A percentile compares a stretch with the other conserved stretches of the same genome.
Evolutionary conservation across 2,797 vertebrate species (phyloP).

Genomic region (Thaleichthys pacificus): DNA sequence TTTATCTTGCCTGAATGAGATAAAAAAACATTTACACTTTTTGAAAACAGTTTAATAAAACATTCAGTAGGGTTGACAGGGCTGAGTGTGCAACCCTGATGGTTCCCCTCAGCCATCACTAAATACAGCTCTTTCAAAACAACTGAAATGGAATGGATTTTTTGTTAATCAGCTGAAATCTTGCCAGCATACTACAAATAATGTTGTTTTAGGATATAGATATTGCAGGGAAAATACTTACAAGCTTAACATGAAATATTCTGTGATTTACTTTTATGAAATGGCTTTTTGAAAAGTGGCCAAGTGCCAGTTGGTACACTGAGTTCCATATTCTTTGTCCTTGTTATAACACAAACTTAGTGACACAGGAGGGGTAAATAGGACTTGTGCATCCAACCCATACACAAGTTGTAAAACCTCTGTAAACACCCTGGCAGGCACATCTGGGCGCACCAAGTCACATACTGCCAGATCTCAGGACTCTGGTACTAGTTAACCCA

Average conservation of each 20-base stretch:
- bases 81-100: not conserved
- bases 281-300: slow-evolving; percentile 48
- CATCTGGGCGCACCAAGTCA: not conserved
- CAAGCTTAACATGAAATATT: not conserved
- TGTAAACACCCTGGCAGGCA: not conserved
- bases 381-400: not conserved
- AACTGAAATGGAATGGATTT: not conserved
- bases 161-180: not conserved
- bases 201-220: not conserved
- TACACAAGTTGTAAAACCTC: not conserved
- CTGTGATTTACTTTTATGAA: slow-evolving; percentile 14
- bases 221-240: not conserved
- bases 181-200: not conserved
- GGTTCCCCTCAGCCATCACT: not conserved
- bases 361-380: not conserved
- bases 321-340: not conserved
- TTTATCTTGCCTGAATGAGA: not conserved
- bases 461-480: not conserved
- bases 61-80: not conserved
- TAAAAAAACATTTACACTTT: not conserved
- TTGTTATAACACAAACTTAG: not conserved
- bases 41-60: slow-evolving; percentile 12
- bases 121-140: not conserved
- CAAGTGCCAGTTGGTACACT: slow-evolving; percentile 45
- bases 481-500: slow-evolving; percentile 24